Evolutionary conservation across 2,113 vertebrate species (phyloP).

Genomic region (Eurypyga helias): DNA sequence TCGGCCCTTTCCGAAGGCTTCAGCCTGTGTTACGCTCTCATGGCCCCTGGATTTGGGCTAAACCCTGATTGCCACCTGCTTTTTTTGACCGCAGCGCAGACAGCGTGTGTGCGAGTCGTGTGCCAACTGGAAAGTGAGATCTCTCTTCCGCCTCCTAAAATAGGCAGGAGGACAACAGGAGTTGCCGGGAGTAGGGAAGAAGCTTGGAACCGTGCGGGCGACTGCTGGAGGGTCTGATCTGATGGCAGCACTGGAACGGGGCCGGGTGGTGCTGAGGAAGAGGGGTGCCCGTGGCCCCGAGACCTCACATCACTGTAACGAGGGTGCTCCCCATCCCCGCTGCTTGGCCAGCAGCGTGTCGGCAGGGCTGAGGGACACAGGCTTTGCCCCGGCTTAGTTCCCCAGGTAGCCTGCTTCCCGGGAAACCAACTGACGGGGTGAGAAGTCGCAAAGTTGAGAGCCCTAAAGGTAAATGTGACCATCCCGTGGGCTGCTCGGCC

Average conservation of each 20-base stretch:
- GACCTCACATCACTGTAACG: neutral
- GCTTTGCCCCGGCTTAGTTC: neutral
- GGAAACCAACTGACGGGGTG: neutral
- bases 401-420: neutral
- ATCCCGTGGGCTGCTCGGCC: rapidly evolving
- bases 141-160: neutral
- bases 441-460: neutral
- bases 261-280: rapidly evolving
- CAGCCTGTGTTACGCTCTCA: neutral
- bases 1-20: neutral
- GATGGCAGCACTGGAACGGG: rapidly evolving
- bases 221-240: neutral
- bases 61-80: neutral
- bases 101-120: neutral
- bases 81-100: neutral
- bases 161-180: neutral
- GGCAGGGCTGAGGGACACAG: neutral
- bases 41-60: neutral
- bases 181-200: neutral
- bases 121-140: neutral
- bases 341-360: neutral
- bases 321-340: neutral
- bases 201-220: neutral
- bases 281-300: neutral
- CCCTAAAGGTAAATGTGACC: neutral